phyloP scores from a whole-genome alignment of 92 coral and sea anemone genomes.

The Epizoanthus ramosus region DNA sequence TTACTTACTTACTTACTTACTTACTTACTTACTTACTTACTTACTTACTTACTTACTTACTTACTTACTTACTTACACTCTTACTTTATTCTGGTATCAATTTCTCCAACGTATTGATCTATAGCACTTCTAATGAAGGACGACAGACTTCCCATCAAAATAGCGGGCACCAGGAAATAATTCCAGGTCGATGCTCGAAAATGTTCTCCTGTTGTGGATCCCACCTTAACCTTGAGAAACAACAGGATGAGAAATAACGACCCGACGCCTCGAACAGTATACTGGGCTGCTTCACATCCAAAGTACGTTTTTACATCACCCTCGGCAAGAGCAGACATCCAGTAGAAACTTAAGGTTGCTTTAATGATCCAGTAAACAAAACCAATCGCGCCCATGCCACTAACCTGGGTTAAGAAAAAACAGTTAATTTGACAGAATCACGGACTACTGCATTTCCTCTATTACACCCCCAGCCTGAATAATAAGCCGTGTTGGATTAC shows the following conservation, averaged over 20 bases:
- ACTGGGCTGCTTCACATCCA: conserved; percentile 4
- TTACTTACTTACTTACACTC: no score
- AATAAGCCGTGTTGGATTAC: no score
- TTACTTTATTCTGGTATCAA: not conserved
- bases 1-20: no score
- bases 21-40: no score
- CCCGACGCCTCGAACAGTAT: not conserved
- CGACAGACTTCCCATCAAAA: conserved; percentile 8
- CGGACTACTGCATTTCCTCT: no score
- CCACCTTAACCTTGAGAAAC: not conserved
- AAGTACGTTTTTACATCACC: not conserved
- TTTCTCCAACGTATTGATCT: not conserved
- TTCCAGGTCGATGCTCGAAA: not conserved
- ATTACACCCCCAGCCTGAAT: no score
- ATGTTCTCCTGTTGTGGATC: not conserved
- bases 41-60: no score
- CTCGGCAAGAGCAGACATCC: not conserved
- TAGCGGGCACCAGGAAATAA: not conserved
- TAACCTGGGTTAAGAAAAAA: not conserved
- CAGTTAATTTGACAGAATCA: no score
- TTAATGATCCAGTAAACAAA: not conserved
- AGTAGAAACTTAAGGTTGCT: not conserved
- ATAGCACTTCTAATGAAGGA: not conserved
- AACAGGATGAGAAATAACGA: not conserved
- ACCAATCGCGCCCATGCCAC: conserved; percentile 9